A percentile compares a stretch with the other conserved stretches of the same genome.
These are phyloP conservation scores for Megalopta genalis DNA, from an alignment of 1,140 invertebrate species.

Conservation along the genomic window DNA sequence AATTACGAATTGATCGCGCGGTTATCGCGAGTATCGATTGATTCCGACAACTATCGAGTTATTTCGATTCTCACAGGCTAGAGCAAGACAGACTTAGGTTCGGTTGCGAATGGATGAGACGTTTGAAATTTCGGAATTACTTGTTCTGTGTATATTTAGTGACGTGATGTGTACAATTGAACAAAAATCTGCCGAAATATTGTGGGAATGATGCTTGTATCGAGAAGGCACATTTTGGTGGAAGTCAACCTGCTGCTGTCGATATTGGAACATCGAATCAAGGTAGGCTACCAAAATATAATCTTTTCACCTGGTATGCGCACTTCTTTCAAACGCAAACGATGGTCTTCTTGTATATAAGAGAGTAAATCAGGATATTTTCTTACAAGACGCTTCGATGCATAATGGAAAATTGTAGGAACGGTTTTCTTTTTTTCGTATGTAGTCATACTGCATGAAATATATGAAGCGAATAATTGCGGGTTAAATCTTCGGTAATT, in stretches of 20 bases:
- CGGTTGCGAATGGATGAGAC: neutral
- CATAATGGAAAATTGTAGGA: neutral
- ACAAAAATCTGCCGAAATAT: too few relatives aligned
- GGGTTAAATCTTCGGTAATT: too few relatives aligned
- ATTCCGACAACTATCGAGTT: neutral
- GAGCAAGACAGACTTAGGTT: neutral
- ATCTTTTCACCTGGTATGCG: too few relatives aligned
- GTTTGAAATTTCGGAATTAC: neutral
- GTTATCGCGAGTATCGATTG: neutral
- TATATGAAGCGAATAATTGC: neutral
- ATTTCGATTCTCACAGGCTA: slow-evolving; percentile 1
- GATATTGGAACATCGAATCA: neutral
- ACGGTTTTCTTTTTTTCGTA: neutral
- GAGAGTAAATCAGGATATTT: too few relatives aligned
- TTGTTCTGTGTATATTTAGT: neutral
- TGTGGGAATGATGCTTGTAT: neutral
- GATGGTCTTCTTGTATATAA: too few relatives aligned
- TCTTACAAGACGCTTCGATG: neutral
- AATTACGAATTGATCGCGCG: neutral
- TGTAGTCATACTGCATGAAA: neutral
- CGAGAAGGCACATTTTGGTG: neutral
- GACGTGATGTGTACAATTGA: neutral
- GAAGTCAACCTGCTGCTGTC: neutral
- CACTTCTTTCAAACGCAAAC: too few relatives aligned
- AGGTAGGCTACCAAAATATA: neutral